Base-by-base conservation (phyloP, 2,888 invertebrate species). In the Belgica antarctica region DNA sequence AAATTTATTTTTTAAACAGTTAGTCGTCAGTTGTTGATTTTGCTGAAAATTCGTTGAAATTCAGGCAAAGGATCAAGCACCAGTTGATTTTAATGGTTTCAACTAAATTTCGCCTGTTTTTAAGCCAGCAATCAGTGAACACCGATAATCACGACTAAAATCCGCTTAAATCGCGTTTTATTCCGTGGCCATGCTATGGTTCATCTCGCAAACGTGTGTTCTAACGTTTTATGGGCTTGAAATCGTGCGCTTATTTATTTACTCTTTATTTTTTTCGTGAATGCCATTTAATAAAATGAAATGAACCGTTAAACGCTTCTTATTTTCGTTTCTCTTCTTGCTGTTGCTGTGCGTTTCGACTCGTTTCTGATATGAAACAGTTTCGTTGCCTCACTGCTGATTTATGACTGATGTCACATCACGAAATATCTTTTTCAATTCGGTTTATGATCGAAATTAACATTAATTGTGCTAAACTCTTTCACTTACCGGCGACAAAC, bases 251-350 rank as follows among this genome's bases (percentile, higher is more conserved):
- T 46, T 46, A 17, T 52, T 22, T 52, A 17, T 22, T 52, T 52
- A 22, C 24, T 52, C n/a, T n/a, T n/a, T n/a, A n/a, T n/a, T 52
- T 52, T 52, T 17, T 52, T 17, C 4, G 52, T 52, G 52, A 22
- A 66, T 47, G 47, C 41, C 65, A 66, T 66, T 66, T 66, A 47
- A 66, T 66, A 36, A 63, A 66, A 28, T 47, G 65, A 66, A 66
- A 28, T 47, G 65, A 66, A 66, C 65, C 65, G 65, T 66, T 66
- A 66, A 66, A 36, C 17, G 15, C 47, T 66, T 47, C 47, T 66
- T 66, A 47, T 47, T 36, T 63, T 65, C 41, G 41, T 66, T 41
- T 41, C 7, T 41, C 41, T 41, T 41, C 41, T 41, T 41, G 15
- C 15, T 41, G 7, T n/a, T 7, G 12, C 15, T 7, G 4, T 7